A percentile compares a stretch with the other conserved stretches of the same genome.
phyloP scores from a whole-genome alignment of 2,888 invertebrate genomes.

The Lysandra bellargus region DNA sequence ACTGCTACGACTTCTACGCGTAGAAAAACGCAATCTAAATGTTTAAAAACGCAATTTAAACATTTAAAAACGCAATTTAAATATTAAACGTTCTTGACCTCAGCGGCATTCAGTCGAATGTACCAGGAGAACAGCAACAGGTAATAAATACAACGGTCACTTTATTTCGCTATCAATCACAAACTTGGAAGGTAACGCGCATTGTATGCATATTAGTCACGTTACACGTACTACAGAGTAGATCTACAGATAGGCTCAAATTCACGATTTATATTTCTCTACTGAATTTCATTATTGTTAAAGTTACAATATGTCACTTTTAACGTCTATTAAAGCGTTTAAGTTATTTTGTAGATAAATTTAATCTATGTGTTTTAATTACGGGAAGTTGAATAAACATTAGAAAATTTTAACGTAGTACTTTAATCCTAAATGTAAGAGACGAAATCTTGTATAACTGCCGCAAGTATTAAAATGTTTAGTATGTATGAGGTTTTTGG shows the following conservation, averaged over 20 bases:
- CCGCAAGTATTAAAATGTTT: too few relatives aligned
- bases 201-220: slow-evolving; percentile 64
- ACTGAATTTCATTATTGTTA: neutral
- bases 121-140: slow-evolving; percentile 21
- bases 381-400: neutral
- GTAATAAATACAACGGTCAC: slow-evolving; percentile 20
- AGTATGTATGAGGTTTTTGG: too few relatives aligned
- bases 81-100: slow-evolving; percentile 4
- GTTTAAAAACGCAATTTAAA: neutral
- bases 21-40: neutral
- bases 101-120: neutral
- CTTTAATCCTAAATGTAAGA: neutral
- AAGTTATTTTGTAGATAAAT: neutral
- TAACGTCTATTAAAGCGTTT: neutral
- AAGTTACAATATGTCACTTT: neutral
- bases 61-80: neutral
- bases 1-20: neutral
- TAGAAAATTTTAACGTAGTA: neutral
- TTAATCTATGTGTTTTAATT: neutral
- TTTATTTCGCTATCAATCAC: slow-evolving; percentile 20
- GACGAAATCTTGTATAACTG: too few relatives aligned
- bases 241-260: slow-evolving; percentile 7
- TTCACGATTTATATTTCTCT: slow-evolving; percentile 1
- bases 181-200: slow-evolving; percentile 42
- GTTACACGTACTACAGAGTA: slow-evolving; percentile 41